Base-by-base conservation (phyloP, 2,888 invertebrate genomes). In the Rhagophthalmus giganteus region DNA sequence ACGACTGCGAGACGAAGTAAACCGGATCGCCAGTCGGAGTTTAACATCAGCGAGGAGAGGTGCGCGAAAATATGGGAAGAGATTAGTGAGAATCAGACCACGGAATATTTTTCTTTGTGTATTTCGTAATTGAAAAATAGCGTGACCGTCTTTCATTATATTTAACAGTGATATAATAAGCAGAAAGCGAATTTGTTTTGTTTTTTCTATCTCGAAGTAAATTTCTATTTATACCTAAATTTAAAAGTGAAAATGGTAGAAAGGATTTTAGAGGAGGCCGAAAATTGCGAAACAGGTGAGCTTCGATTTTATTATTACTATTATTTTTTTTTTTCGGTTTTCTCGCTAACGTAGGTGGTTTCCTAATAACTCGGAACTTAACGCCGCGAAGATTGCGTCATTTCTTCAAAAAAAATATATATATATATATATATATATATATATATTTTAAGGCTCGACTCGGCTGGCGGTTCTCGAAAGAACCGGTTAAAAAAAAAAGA, bases 241-340 rank as follows among this genome's bases (percentile, higher is more conserved):
- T n/a, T n/a, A n/a, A n/a, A n/a, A n/a, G n/a, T 20, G 20, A 75
- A 69, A 62, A 84, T 85, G 85, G 85, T 85, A 63, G 84, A 85
- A 74, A 80, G 82, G 70, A 84, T 84, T 68, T 71, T 82, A 61
- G 85, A 85, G 72, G 81, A 84, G 76, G 75, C 76, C 57, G 80
- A 81, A 69, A 79, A 78, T 66, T 78, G 76, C 62, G 76, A 74
- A 63, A 66, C 73, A 65, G 75, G 74, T 74, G 65, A 59, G 70
- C 72, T 13, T 30, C 2, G 10, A 6, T 25, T 24, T 25, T 34
- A 9, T 10, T 20, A 9, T 20, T 20, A 20, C 7, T 7, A 7
- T 5, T 20, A 20, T 20, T 20, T 20, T 20, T 20, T 20, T 20
- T 20, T 20, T 7, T 20, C n/a, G n/a, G n/a, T n/a, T n/a, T n/a